A percentile compares a stretch with the other conserved stretches of the same genome.
These are phyloP conservation scores for Ichneumon xanthorius DNA, from an alignment of 2,888 invertebrate species.

Conservation along the genomic window DNA sequence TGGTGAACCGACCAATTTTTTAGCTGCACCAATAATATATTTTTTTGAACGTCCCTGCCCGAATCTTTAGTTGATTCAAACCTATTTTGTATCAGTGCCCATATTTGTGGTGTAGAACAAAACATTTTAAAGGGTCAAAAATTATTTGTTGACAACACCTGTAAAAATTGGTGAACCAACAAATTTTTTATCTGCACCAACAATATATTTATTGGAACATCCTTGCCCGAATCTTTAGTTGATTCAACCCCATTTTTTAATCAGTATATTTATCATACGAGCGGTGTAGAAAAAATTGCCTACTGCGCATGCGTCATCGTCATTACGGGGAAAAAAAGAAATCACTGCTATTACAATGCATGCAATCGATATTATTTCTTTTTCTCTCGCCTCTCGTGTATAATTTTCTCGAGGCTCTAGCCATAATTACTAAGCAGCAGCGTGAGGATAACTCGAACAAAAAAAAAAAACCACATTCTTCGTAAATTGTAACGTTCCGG, in stretches of 20 bases:
- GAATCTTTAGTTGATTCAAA: too few relatives aligned
- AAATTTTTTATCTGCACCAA: too few relatives aligned
- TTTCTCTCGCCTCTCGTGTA: not conserved
- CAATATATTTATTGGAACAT: too few relatives aligned
- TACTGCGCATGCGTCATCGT: not conserved
- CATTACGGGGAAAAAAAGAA: conserved; percentile 7
- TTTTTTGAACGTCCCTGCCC: too few relatives aligned
- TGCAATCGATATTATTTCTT: not conserved
- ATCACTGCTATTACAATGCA: not conserved
- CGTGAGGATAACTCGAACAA: not conserved
- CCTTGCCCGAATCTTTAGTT: too few relatives aligned
- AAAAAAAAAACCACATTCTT: conserved; percentile 23
- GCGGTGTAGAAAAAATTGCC: not conserved
- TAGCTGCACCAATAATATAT: too few relatives aligned
- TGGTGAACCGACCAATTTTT: too few relatives aligned
- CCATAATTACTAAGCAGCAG: conserved; percentile 11
- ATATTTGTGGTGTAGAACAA: not conserved
- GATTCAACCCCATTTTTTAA: too few relatives aligned
- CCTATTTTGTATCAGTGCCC: too few relatives aligned
- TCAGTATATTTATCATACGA: not conserved
- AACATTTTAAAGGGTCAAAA: too few relatives aligned
- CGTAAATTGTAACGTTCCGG: conserved; percentile 32
- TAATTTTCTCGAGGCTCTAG: conserved; percentile 14
- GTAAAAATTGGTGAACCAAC: too few relatives aligned
- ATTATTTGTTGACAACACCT: too few relatives aligned